Evolutionary conservation across 1,140 invertebrate genomes (phyloP), one percentile per base, ranked within the genome.

Genomic region (Cydia pomonella): DNA sequence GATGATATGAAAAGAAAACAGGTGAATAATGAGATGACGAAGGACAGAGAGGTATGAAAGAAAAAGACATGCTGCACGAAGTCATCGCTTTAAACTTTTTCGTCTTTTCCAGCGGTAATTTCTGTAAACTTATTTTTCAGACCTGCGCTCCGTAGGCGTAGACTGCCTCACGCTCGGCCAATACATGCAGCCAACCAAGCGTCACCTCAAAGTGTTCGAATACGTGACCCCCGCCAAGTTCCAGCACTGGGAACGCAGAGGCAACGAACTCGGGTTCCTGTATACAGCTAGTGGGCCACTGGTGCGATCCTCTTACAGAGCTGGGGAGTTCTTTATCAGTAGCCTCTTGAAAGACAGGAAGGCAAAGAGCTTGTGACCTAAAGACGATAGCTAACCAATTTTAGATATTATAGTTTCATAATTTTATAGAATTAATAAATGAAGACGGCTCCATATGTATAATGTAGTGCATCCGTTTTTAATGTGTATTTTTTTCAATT

Each of bases 151-250:
- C 18, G 95, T 93, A 41, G 96, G 96, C 29, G 99, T 99, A 0
- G 98, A 99, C 87, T 99, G 98, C 90, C 82, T 99, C 0, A 99
- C 99, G 1, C 93, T 99, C 7, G 99, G 99, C 0, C 99, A 99
- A 89, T 99, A 99, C 89, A 99, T 99, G 98, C 99, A 99, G 90
- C 99, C 99, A 0, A 99, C 99, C 2, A 99, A 99, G 87, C 94
- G 96, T 71, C 99, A 99, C 94, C 93, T 99, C 5, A 98, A 98
- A 94, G 98, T 99, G 0, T 96, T 97, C 71, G 99, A 99, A 91
- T 99, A 99, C 93, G 97, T 99, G 0, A 99, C 98, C 1, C 99
- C 99, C 0, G 97, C 97, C 78, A 99, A 98, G 92, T 99, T 98
- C 89, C 95, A 97, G 82, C 92, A 96, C 75, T 99, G 98, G 98